Conservation (phyloP, 2,113 vertebrate genomes). For the Capra hircus region DNA sequence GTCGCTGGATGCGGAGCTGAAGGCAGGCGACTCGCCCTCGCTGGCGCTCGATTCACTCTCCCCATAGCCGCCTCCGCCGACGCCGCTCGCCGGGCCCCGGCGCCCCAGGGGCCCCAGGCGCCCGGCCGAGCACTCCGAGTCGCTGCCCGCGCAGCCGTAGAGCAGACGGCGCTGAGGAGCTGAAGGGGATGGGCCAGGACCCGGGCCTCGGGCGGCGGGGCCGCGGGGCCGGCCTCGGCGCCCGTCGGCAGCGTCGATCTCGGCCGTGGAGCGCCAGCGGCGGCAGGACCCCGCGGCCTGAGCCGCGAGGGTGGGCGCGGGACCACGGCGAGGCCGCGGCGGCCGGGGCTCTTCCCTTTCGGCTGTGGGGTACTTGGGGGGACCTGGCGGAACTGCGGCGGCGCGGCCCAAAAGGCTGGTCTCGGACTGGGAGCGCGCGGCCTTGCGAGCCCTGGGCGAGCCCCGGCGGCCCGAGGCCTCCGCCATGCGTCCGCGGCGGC, state of each 20-base stretch:
- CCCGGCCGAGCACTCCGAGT: constrained; percentile 70
- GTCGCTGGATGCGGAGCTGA: constrained; percentile 86
- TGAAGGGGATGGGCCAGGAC: constrained; percentile 58
- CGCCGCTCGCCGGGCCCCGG: constrained; percentile 65
- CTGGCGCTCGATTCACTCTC: constrained; percentile 66
- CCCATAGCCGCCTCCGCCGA: constrained; percentile 61
- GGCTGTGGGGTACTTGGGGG: constrained; percentile 81
- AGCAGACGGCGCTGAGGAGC: constrained; percentile 59
- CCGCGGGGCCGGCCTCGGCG: constrained; percentile 59
- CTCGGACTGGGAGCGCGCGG: constrained; percentile 87
- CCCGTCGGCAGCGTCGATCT: constrained; percentile 83
- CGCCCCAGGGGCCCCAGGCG: constrained; percentile 59
- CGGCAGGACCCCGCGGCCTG: constrained; percentile 68
- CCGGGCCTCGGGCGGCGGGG: constrained; percentile 40
- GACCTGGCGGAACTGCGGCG: constrained; percentile 65
- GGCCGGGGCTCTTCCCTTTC: constrained; percentile 78
- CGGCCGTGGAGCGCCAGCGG: constrained; percentile 87
- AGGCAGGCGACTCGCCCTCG: constrained; percentile 84
- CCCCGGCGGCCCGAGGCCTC: constrained; percentile 73
- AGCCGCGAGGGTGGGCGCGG: constrained; percentile 75
- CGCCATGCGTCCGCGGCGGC: constrained; percentile 79
- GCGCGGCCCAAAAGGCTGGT: constrained; percentile 85
- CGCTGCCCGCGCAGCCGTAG: constrained; percentile 71
- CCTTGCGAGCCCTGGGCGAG: constrained; percentile 79
- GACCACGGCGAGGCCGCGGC: constrained; percentile 74